A percentile compares a stretch with the other conserved stretches of the same genome.
Conservation (phyloP, 2,113 vertebrate genomes). For the Paralichthys olivaceus region DNA sequence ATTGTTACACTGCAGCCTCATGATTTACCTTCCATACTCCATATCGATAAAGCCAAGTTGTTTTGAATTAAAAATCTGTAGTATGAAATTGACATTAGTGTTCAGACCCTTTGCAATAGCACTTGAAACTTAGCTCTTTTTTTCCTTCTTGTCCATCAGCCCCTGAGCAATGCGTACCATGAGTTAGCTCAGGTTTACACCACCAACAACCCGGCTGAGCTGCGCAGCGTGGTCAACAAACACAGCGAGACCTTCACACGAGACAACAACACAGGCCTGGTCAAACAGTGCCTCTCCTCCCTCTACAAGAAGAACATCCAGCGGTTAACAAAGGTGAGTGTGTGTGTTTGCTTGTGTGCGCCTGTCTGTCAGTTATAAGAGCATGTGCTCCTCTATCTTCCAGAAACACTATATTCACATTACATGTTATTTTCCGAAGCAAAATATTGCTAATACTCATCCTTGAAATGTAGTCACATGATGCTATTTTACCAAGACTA, state of each 20-base stretch:
- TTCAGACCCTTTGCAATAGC: no score
- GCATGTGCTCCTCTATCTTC: background rate
- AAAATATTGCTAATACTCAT: background rate
- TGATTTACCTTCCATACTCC: no score
- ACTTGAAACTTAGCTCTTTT: no score
- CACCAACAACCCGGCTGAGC: conserved; percentile 95
- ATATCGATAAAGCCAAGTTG: no score
- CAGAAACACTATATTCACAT: no score
- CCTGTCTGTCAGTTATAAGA: background rate
- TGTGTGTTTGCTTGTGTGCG: no score
- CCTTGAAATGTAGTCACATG: no score
- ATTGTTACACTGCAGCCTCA: no score
- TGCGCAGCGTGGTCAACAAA: conserved; percentile 93
- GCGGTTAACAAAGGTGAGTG: conserved; percentile 95
- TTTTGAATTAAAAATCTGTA: no score
- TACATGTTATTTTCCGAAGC: no score
- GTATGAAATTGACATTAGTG: no score
- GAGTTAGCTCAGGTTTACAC: conserved; percentile 97
- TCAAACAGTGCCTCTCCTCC: conserved; percentile 97
- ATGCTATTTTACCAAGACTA: no score
- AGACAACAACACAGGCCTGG: conserved; percentile 97
- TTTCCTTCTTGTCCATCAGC: conserved; percentile 77
- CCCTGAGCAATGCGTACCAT: conserved; percentile 98
- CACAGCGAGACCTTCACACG: conserved; percentile 94
- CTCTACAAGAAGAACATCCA: conserved; percentile 99